Evolutionary conservation across 2,888 invertebrate species (phyloP), one percentile per base, ranked within the genome.

Genomic region (Desoria tigrina): DNA sequence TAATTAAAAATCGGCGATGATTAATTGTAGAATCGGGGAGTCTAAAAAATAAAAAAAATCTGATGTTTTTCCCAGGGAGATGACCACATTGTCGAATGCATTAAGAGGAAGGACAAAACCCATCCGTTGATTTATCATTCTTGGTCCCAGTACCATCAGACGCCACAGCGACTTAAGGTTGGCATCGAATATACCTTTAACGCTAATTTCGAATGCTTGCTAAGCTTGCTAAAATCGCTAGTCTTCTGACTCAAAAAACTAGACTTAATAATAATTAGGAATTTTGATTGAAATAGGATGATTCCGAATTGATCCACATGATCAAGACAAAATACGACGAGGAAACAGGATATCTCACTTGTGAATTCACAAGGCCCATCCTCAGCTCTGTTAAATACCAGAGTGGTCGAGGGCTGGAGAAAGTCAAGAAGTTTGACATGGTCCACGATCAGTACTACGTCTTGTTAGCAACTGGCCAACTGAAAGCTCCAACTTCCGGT

Each of bases 61-160:
- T 3, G 14, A 26, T n/a, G 21, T 21, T 18, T 39, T 37, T 39
- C 32, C 9, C 21, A 68, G 68, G 68, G 64, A 1, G 60, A 65
- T 4, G 68, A 68, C 32, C 60, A 68, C 49, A 60, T 68, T 14
- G 60, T 68, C 1, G 68, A 68, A 39, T 68, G 68, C 26, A 32
- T 65, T 1, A 58, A 55, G 49, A 1, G 4, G 26, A 39, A 18
- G 11, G 37, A 59, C 28, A 49, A 42, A 21, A 37, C 4, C 1
- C 21, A 24, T 11, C 50, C 18, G 1, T 32, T n/a, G 6, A 14
- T 39, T 3, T 65, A 61, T 32, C 61, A 62, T 21, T 68, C 68
- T 11, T 68, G 68, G 68, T 28, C 62, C 4, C 11, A 4, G 2
- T 24, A 16, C 6, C 42, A 50, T 24, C 16, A 23, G 4, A 37